A percentile compares a stretch with the other conserved stretches of the same genome.
Evolutionary conservation across 2,113 vertebrate genomes (phyloP).

Genomic region (Lynx canadensis): DNA sequence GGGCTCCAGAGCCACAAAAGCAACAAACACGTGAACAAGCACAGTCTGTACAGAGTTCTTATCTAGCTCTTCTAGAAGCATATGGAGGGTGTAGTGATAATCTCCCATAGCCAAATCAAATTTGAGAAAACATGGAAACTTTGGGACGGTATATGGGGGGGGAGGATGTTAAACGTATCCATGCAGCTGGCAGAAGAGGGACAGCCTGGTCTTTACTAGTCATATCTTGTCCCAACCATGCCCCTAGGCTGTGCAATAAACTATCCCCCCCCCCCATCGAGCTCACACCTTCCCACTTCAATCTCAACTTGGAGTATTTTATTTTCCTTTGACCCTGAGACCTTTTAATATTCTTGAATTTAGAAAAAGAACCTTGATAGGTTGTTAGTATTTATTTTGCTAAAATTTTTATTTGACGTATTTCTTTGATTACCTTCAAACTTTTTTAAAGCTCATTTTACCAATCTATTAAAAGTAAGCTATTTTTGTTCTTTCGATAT

Average conservation of each 20-base stretch:
- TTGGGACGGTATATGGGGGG: too few relatives aligned
- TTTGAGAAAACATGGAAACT: not conserved
- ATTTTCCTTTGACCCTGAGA: not conserved
- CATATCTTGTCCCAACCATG: not conserved
- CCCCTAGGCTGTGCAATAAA: rapidly evolving
- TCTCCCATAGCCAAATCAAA: not conserved
- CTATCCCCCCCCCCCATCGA: rapidly evolving
- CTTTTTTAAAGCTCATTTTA: not conserved
- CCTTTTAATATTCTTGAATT: not conserved
- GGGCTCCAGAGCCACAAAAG: not conserved
- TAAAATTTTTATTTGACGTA: not conserved
- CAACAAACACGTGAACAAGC: rapidly evolving
- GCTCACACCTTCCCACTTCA: not conserved
- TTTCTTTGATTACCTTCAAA: not conserved
- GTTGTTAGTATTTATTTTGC: not conserved
- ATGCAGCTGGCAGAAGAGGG: not conserved
- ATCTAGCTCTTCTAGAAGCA: too few relatives aligned
- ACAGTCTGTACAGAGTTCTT: not conserved
- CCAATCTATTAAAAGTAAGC: not conserved
- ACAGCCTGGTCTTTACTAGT: not conserved
- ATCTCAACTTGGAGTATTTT: not conserved
- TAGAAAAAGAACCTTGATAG: not conserved
- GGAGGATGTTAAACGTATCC: too few relatives aligned
- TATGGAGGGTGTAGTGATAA: rapidly evolving
- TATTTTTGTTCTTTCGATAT: not conserved